Evolutionary conservation across 2,888 invertebrate genomes (phyloP), one percentile per base, ranked within the genome.

Genomic region (Dasypogon diadema): DNA sequence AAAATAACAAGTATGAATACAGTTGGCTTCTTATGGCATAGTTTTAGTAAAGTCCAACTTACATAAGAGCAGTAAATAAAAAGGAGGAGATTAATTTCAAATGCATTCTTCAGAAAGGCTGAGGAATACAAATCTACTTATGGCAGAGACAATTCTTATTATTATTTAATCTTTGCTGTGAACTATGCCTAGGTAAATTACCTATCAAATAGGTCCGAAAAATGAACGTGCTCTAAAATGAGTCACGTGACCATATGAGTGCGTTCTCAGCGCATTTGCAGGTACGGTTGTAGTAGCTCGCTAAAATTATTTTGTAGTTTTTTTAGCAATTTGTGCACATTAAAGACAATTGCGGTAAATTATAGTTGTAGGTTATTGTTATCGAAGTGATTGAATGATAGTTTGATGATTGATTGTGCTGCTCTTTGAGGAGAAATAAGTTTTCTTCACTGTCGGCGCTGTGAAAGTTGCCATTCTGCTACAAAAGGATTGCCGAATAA

Each of bases 241-340:
- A 77, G 77, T 80, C 78, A 80, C 80, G 79, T 78, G 79, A 80
- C 79, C 80, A 81, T 79, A 82, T 82, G 81, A 82, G 84, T 84
- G 84, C 84, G 83, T 84, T 84, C 80, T 80, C 81, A 81, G 83
- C 85, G 84, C 83, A 85, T 84, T 85, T 79, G 79, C 79, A 79
- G 80, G 79, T 80, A 80, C 80, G 78, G 78, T 79, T 78, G 79
- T 77, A 79, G 78, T 79, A 78, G 77, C 78, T 79, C 78, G 77
- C 56, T 75, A 74, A 65, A 79, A 78, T 65, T 65, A 55, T 75
- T 74, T 63, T 46, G 74, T 76, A 75, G 72, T 70, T 77, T 72
- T 46, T 55, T 72, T 60, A 68, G 60, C 63, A 24, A 63, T 46
- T 63, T 77, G 75, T 79, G 78, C 68, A 74, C 48, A 74, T 75